Evolutionary conservation across 2,113 vertebrate species (phyloP).

Genomic region (Saimiri boliviensis): DNA sequence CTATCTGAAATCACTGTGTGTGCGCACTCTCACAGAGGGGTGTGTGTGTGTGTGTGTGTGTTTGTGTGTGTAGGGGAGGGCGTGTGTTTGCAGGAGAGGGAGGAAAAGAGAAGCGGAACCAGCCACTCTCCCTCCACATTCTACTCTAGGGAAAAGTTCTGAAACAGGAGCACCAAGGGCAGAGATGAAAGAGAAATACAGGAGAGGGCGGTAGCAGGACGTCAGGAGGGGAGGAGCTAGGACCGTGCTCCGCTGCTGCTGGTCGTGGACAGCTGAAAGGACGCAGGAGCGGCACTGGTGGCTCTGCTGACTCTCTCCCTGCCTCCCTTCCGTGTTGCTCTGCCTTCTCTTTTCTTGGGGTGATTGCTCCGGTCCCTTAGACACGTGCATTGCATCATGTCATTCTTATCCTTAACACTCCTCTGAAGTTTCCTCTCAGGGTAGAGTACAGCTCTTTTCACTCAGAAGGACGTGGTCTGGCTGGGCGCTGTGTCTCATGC

Average conservation of each 20-base stretch:
- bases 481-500: no score
- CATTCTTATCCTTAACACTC: not conserved
- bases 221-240: not conserved
- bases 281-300: accelerated
- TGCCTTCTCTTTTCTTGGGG: not conserved
- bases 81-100: not conserved
- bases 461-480: not conserved
- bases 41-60: not conserved
- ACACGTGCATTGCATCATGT: not conserved
- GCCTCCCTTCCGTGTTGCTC: not conserved
- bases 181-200: not conserved
- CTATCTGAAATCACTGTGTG: not conserved
- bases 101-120: not conserved
- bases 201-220: not conserved
- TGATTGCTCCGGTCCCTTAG: not conserved
- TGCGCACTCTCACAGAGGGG: accelerated
- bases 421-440: not conserved
- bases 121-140: not conserved
- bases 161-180: not conserved
- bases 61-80: accelerated
- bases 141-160: not conserved
- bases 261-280: not conserved
- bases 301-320: not conserved
- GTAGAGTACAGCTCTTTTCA: not conserved
- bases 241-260: not conserved